Base-by-base conservation (phyloP, 2,888 invertebrate species). In the Andricus quercusramuli region DNA sequence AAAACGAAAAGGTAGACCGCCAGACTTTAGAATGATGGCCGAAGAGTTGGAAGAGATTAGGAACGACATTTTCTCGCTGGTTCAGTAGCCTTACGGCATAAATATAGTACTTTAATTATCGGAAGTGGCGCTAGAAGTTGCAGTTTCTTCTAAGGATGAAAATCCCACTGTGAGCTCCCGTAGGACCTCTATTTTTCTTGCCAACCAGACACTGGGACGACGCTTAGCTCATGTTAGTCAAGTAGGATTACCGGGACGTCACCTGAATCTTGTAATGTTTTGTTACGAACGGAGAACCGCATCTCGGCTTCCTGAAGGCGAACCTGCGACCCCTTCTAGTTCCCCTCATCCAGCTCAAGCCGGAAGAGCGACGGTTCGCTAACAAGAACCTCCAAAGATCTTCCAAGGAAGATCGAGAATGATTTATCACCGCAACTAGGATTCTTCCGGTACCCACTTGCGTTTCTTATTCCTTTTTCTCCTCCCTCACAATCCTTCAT, bases 351-450 rank as follows among this genome's bases (percentile, higher is more conserved):
- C 47, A 70, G 25, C n/a, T 68, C 68, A 66, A 82, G 79, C 82
- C 79, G 82, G 86, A 85, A 87, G 90, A 90, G 88, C 88, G 90
- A 90, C 90, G 88, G 88, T 87, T 88, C 87, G 87, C 90, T 91
- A 91, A 91, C 90, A 91, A 91, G 91, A 90, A 90, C 90, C 87
- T 88, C 88, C 90, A 90, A 90, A 89, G 89, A 89, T 90, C 89
- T 88, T 85, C 86, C 87, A 87, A 87, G 88, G 87, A 89, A 90
- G 89, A 91, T 91, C 90, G 90, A 89, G 89, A 88, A 90, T 91
- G 91, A 91, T 91, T 91, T 90, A 91, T 91, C 91, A 91, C 91
- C 85, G 89, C 86, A 88, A 88, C 89, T 86, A 77, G 87, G 86
- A 86, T 86, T 86, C 86, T 83, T 85, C 84, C 81, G 85, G 85